A percentile compares a stretch with the other conserved stretches of the same genome.
phyloP scores from a whole-genome alignment of 1,140 invertebrate species.

The Mamestra configurata region DNA sequence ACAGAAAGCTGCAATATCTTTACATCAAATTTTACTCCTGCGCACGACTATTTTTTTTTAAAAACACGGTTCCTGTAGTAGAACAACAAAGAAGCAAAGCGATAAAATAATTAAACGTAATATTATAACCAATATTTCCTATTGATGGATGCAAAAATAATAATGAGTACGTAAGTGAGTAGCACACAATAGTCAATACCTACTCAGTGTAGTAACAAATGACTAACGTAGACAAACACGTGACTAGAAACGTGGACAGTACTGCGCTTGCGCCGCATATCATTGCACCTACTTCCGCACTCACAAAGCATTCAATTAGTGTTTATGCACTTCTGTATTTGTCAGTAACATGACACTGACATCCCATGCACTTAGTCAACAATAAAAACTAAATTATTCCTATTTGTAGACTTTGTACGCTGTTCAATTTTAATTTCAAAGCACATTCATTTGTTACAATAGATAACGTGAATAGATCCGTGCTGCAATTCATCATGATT shows the following conservation, averaged over 20 bases:
- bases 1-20: no score
- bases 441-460: background rate
- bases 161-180: background rate
- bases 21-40: no score
- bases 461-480: background rate
- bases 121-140: background rate
- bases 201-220: conserved; percentile 23
- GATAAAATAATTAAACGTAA: background rate
- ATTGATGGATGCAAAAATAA: background rate
- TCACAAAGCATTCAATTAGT: conserved; percentile 33
- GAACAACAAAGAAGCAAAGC: no score
- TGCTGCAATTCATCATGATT: background rate
- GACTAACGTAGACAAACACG: conserved; percentile 20
- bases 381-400: conserved; percentile 22
- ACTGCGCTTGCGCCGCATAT: conserved; percentile 1
- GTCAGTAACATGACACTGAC: conserved; percentile 20
- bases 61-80: no score
- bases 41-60: no score
- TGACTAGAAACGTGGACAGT: conserved; percentile 26
- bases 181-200: background rate
- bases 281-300: conserved; percentile 29
- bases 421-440: background rate
- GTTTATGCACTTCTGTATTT: conserved; percentile 27
- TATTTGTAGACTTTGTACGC: conserved; percentile 20
- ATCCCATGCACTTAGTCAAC: conserved; percentile 24